Evolutionary conservation across 53 echinoderm and acorn worm species (phyloP).

Genomic region (Apostichopus leukothele): DNA sequence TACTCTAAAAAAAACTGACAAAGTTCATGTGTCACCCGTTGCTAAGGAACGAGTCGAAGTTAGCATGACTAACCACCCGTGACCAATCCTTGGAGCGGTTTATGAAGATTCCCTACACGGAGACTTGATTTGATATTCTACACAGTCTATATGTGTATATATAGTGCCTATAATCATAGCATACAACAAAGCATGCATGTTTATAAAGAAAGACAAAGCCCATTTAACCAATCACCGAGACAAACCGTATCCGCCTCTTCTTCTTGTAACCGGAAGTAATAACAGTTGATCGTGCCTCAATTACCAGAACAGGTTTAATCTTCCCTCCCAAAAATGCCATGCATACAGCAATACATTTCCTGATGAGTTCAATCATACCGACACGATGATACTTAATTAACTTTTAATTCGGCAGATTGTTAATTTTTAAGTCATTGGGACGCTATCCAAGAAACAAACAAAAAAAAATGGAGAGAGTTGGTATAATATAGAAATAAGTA

Average conservation of each 20-base stretch:
- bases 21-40: too few relatives aligned
- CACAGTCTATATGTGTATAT: neutral
- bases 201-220: constrained; percentile 26
- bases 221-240: constrained; percentile 31
- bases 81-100: neutral
- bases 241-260: constrained; percentile 1
- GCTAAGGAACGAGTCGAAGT: too few relatives aligned
- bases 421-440: constrained; percentile 16
- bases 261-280: neutral
- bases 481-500: too few relatives aligned
- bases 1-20: too few relatives aligned
- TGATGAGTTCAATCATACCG: neutral
- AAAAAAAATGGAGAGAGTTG: too few relatives aligned
- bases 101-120: too few relatives aligned
- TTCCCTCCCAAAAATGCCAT: neutral
- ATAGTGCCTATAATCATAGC: too few relatives aligned
- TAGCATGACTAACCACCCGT: neutral
- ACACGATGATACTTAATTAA: constrained; percentile 32
- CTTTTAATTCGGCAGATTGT: constrained; percentile 34
- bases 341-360: neutral
- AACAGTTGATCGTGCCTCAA: constrained; percentile 1
- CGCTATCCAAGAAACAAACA: neutral
- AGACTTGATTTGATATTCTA: neutral
- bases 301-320: constrained; percentile 8
- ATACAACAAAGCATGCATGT: constrained; percentile 13